A percentile compares a stretch with the other conserved stretches of the same genome.
phyloP scores from a whole-genome alignment of 2,797 vertebrate species.

The Brachymystax lenok region DNA sequence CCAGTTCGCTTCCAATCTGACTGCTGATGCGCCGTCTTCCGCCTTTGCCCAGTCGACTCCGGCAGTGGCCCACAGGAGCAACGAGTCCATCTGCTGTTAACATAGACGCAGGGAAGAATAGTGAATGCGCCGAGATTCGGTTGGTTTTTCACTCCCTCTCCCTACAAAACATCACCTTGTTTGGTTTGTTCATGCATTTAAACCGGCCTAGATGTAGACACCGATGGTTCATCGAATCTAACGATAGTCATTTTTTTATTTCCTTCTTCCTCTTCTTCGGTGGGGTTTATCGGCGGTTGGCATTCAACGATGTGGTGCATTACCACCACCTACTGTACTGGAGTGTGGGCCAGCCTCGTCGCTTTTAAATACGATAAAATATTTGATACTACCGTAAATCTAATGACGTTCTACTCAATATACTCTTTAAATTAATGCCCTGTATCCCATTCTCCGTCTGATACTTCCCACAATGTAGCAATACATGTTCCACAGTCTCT shows the following conservation, averaged over 20 bases:
- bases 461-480: no score
- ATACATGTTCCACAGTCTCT: no score
- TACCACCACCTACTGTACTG: no score
- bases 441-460: no score
- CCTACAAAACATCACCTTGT: conserved; percentile 30
- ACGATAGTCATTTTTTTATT: conserved; percentile 38
- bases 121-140: conserved; percentile 3
- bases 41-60: conserved; percentile 46
- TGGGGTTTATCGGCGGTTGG: no score
- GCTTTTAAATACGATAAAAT: no score
- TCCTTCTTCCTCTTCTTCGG: no score
- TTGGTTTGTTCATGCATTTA: conserved; percentile 21
- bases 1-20: conserved; percentile 28
- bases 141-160: conserved; percentile 2
- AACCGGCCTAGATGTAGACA: conserved; percentile 20
- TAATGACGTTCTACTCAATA: no score
- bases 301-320: no score
- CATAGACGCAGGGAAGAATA: conserved; percentile 27
- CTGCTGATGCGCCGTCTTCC: conserved; percentile 61
- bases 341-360: no score
- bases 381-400: no score
- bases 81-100: conserved; percentile 55
- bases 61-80: conserved; percentile 17
- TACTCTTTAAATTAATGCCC: no score
- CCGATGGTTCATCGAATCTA: conserved; percentile 39